A percentile compares a stretch with the other conserved stretches of the same genome.
phyloP scores from a whole-genome alignment of 2,113 vertebrate species.

The Tragelaphus scriptus region DNA sequence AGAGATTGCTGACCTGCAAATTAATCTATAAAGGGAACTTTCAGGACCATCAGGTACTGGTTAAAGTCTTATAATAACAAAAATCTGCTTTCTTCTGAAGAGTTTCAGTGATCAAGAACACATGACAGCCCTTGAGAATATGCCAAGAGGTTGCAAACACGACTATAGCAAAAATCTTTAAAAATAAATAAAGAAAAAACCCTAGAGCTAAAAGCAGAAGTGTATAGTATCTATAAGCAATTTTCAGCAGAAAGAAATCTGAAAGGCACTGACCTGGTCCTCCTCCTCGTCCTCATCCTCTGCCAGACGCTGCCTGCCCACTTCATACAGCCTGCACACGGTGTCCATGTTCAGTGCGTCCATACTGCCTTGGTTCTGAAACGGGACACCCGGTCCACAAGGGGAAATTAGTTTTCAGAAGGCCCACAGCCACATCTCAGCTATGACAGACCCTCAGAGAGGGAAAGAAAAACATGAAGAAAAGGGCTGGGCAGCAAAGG shows the following conservation, averaged over 20 bases:
- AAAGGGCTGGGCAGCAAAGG: not conserved
- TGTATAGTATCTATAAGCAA: not conserved
- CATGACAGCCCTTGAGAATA: not conserved
- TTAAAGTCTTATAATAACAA: not conserved
- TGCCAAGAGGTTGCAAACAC: not conserved
- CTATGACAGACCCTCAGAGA: not conserved
- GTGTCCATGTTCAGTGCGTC: conserved; percentile 98
- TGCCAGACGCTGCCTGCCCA: conserved; percentile 95
- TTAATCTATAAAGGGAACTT: not conserved
- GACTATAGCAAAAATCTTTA: not conserved
- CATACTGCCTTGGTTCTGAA: conserved; percentile 92
- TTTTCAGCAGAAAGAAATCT: not conserved
- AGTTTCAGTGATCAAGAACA: not conserved
- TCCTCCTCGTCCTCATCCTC: conserved; percentile 99
- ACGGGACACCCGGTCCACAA: conserved; percentile 24
- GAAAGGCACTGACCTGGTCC: conserved; percentile 88
- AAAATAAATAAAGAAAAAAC: not conserved
- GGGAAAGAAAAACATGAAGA: not conserved
- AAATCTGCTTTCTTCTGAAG: not conserved
- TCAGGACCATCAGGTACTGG: not conserved
- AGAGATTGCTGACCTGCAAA: not conserved
- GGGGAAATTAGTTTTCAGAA: conserved; percentile 35
- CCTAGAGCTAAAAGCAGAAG: not conserved
- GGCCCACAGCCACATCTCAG: not conserved
- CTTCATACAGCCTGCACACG: conserved; percentile 97